A percentile compares a stretch with the other conserved stretches of the same genome.
Evolutionary conservation across 2,888 invertebrate species (phyloP).

Genomic region (Atrina japonica): DNA sequence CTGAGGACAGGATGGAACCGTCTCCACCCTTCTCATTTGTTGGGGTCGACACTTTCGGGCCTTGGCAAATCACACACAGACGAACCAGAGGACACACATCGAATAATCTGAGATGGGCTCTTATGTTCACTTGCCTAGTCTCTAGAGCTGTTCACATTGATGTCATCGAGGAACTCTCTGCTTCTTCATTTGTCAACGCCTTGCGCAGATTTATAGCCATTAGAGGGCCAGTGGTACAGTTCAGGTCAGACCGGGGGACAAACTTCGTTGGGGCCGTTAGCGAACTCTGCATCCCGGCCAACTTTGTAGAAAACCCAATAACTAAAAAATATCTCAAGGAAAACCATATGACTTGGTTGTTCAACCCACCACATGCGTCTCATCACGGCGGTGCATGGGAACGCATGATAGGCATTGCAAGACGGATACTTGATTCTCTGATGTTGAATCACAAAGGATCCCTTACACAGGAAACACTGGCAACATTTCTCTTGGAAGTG

Average conservation of each 20-base stretch:
- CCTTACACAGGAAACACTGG: not conserved
- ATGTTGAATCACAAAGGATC: not conserved
- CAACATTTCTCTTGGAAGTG: not conserved
- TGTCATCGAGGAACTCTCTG: conserved; percentile 15
- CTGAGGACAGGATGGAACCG: conserved; percentile 23
- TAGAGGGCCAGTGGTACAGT: conserved; percentile 4
- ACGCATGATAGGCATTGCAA: conserved; percentile 2
- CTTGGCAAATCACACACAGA: conserved; percentile 16
- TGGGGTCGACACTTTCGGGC: conserved; percentile 36
- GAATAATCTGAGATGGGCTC: conserved; percentile 26
- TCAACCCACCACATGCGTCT: too few relatives aligned
- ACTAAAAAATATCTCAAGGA: not conserved
- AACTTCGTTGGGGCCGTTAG: conserved; percentile 17
- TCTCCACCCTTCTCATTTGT: conserved; percentile 38
- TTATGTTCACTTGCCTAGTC: conserved; percentile 31
- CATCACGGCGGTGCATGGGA: too few relatives aligned
- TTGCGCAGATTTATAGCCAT: conserved; percentile 26
- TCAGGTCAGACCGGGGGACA: conserved; percentile 12
- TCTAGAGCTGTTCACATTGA: conserved; percentile 32
- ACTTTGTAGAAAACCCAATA: not conserved
- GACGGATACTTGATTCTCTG: not conserved
- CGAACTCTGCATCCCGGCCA: conserved; percentile 1
- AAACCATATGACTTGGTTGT: not conserved
- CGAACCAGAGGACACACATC: conserved; percentile 19
- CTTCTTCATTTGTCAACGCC: conserved; percentile 28